phyloP scores from a whole-genome alignment of 2,888 invertebrate genomes.

The Zaprionus bogoriensis region DNA sequence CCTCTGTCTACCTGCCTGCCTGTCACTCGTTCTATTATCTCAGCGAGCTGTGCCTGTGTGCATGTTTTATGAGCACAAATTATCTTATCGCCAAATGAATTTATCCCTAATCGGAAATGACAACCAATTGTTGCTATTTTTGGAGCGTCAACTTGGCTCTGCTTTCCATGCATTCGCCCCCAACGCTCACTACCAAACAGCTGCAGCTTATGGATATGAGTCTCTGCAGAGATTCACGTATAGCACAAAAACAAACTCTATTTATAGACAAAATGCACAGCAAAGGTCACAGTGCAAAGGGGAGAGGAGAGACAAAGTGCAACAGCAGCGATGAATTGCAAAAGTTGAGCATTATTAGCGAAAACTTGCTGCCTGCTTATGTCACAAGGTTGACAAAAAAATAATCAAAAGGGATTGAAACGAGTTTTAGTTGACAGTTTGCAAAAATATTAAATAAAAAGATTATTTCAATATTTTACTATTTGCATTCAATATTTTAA shows the following conservation, averaged over 20 bases:
- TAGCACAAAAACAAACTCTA: background rate
- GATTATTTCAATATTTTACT: no score
- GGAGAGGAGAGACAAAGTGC: background rate
- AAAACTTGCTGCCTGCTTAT: no score
- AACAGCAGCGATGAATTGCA: background rate
- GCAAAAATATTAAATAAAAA: no score
- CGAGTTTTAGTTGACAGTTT: no score
- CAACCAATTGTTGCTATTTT: constrained; percentile 66
- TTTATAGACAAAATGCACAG: constrained; percentile 1
- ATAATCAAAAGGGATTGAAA: no score
- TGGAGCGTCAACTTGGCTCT: background rate
- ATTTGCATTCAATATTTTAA: no score
- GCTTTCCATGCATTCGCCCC: no score
- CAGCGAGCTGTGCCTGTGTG: constrained; percentile 5
- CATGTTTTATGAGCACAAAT: constrained; percentile 54
- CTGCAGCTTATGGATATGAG: background rate
- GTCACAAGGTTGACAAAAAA: no score
- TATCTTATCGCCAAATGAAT: constrained; percentile 62
- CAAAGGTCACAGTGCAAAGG: constrained; percentile 8
- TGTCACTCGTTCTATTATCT: constrained; percentile 19
- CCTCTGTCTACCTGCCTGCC: constrained; percentile 21
- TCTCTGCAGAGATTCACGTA: background rate
- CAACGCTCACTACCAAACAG: no score
- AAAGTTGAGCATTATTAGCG: no score
- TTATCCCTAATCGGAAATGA: constrained; percentile 36